These are phyloP conservation scores for Latrodectus geometricus DNA, from an alignment of 1,140 invertebrate genomes.

Conservation along the genomic window DNA sequence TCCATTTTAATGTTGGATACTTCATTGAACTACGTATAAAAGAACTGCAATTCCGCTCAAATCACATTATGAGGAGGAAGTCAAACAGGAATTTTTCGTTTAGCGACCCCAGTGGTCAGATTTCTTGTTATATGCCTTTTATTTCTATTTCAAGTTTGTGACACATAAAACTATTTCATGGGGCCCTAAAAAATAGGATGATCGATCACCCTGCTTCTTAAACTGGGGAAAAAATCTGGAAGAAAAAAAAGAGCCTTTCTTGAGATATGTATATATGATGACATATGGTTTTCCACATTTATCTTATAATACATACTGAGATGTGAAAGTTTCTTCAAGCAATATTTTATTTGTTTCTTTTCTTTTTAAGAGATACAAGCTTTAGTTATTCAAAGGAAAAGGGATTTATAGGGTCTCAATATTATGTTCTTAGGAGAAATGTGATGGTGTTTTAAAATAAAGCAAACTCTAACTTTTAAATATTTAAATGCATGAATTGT, in stretches of 20 bases:
- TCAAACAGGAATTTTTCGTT: conserved; percentile 29
- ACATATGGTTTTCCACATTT: too few species aligned
- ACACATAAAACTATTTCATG: background rate
- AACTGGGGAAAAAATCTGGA: background rate
- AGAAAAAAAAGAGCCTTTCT: background rate
- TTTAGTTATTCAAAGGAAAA: too few species aligned
- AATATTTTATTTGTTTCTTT: too few species aligned
- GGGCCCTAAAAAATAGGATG: background rate
- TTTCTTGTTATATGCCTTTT: background rate
- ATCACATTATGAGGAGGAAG: conserved; percentile 23
- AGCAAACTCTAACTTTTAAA: too few species aligned
- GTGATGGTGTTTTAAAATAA: too few species aligned
- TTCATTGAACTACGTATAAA: background rate
- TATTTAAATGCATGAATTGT: too few species aligned
- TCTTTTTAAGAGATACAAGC: too few species aligned
- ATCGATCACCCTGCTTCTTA: background rate
- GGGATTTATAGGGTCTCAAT: too few species aligned
- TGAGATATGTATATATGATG: too few species aligned
- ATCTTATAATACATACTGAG: too few species aligned
- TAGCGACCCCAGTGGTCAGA: conserved; percentile 1
- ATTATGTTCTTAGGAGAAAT: too few species aligned
- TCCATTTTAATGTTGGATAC: conserved; percentile 9
- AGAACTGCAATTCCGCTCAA: conserved; percentile 13
- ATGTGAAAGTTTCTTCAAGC: too few species aligned
- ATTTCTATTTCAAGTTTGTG: background rate